Percentiles rank a stretch among this genome's conserved stretches.
phyloP scores from a whole-genome alignment of 2,888 invertebrate species.

The Tenthredo livida region DNA sequence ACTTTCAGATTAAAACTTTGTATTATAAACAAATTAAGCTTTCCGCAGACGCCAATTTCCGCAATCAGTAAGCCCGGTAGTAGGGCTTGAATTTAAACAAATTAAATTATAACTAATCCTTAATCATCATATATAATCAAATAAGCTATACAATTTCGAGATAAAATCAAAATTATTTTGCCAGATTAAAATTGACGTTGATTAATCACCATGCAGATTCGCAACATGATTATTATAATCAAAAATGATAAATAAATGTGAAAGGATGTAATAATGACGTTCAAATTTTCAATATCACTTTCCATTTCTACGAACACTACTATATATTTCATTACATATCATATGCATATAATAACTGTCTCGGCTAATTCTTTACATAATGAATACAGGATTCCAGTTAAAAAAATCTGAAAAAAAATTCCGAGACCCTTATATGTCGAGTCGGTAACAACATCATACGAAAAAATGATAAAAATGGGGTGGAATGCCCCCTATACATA shows the following conservation, averaged over 20 bases:
- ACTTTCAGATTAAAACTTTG: slow-evolving; percentile 26
- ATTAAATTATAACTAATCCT: slow-evolving; percentile 20
- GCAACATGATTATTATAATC: background rate
- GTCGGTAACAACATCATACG: no score
- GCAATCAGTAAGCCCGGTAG: slow-evolving; percentile 15
- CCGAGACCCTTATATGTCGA: no score
- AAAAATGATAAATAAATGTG: background rate
- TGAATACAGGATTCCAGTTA: no score
- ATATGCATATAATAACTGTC: background rate
- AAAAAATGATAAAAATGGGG: no score
- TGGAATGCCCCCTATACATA: no score
- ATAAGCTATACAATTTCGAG: slow-evolving; percentile 1
- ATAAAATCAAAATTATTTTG: slow-evolving; percentile 1
- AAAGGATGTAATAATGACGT: background rate
- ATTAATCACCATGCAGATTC: slow-evolving; percentile 21
- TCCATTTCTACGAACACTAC: background rate
- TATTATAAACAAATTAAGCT: slow-evolving; percentile 32
- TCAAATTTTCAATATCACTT: background rate
- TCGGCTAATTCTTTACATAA: no score
- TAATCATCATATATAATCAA: background rate
- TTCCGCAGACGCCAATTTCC: slow-evolving; percentile 18
- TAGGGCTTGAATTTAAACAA: slow-evolving; percentile 15
- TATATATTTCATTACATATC: background rate
- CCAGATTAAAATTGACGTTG: background rate
- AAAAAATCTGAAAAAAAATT: no score